These are phyloP conservation scores for Coracopsis vasa DNA, from an alignment of 2,113 vertebrate species.

Conservation along the genomic window DNA sequence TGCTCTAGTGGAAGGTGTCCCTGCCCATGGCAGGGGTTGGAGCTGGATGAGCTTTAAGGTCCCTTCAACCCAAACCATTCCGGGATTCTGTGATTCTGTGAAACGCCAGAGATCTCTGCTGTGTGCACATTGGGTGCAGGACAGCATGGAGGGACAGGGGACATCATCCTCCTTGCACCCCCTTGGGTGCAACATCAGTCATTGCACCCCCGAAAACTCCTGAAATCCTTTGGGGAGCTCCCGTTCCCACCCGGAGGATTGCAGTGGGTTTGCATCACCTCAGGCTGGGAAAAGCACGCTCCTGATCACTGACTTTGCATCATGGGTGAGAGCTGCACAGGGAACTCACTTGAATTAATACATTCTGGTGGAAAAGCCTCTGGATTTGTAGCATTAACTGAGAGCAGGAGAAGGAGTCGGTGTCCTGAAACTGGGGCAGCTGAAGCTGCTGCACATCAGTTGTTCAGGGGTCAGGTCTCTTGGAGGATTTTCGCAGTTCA, in stretches of 20 bases:
- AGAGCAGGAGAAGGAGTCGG: not conserved
- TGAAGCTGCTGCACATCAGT: not conserved
- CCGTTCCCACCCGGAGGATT: accelerated
- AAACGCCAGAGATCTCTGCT: not conserved
- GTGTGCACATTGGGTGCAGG: not conserved
- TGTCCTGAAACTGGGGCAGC: not conserved
- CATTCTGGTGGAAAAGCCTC: not conserved
- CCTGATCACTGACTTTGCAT: not conserved
- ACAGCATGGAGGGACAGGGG: accelerated
- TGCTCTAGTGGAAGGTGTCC: not conserved
- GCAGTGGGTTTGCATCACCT: not conserved
- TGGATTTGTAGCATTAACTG: not conserved
- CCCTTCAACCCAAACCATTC: not conserved
- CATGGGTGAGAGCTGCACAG: not conserved
- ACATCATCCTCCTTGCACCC: not conserved
- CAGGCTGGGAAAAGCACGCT: not conserved
- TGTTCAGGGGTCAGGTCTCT: not conserved
- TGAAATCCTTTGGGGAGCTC: not conserved
- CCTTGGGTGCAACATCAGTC: not conserved
- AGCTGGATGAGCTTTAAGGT: not conserved
- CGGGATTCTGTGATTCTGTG: not conserved
- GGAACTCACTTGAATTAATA: not conserved
- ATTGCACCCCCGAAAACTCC: not conserved
- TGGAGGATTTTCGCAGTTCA: not conserved
- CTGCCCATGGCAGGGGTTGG: not conserved